Percentiles rank a stretch among this genome's conserved stretches.
Conservation (phyloP, 2,797 vertebrate species). For the Denticeps clupeoides region DNA sequence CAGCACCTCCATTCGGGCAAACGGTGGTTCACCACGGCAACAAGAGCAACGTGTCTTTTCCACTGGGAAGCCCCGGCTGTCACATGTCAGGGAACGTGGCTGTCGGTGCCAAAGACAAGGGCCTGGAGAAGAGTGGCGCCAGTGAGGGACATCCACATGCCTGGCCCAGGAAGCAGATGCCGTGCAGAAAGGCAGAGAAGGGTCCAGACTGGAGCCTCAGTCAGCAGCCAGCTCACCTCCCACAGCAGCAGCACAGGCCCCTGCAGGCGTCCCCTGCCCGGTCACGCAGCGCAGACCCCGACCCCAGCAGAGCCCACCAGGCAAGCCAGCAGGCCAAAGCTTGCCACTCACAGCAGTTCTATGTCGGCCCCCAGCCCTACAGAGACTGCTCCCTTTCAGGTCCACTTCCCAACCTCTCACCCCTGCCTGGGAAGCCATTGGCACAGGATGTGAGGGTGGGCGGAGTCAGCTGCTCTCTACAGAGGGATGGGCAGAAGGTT, state of each 20-base stretch:
- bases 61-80: constrained; percentile 69
- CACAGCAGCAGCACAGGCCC: constrained; percentile 67
- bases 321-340: background rate
- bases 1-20: constrained; percentile 80
- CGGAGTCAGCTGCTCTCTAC: constrained; percentile 74
- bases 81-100: constrained; percentile 54
- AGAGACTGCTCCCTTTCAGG: constrained; percentile 79
- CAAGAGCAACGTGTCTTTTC: constrained; percentile 72
- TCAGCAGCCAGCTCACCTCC: constrained; percentile 56
- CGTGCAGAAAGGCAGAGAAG: constrained; percentile 75
- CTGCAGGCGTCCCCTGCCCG: constrained; percentile 60
- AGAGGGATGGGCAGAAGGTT: constrained; percentile 80
- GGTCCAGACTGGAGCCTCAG: constrained; percentile 74
- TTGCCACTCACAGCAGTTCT: constrained; percentile 52
- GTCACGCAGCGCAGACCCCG: constrained; percentile 63
- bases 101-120: constrained; percentile 70
- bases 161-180: constrained; percentile 64
- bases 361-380: constrained; percentile 64
- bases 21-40: constrained; percentile 77
- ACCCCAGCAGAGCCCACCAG: constrained; percentile 36
- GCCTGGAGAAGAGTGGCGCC: constrained; percentile 49
- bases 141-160: constrained; percentile 47
- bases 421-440: constrained; percentile 53
- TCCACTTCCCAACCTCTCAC: constrained; percentile 51
- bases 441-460: constrained; percentile 48